These are phyloP conservation scores for Arrhamphus sclerolepis DNA, from an alignment of 2,797 vertebrate genomes.

Conservation along the genomic window DNA sequence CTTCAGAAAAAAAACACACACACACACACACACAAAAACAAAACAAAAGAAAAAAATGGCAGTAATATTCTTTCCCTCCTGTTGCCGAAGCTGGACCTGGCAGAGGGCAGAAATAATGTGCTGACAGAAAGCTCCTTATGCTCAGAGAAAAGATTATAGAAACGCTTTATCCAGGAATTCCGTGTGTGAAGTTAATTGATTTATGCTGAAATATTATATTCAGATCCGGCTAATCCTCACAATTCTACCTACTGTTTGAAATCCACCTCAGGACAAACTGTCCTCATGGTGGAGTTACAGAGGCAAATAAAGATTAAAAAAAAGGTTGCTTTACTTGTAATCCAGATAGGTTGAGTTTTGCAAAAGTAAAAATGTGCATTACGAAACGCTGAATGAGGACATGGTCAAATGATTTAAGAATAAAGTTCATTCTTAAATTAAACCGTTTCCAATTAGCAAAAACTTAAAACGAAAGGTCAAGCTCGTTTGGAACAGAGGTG, in stretches of 20 bases:
- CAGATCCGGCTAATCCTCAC: slow-evolving; percentile 66
- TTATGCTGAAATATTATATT: slow-evolving; percentile 77
- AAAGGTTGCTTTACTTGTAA: no score
- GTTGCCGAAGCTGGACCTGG: slow-evolving; percentile 56
- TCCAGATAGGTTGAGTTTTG: no score
- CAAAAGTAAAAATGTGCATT: no score
- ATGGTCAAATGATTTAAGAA: no score
- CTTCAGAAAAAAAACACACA: slow-evolving; percentile 36
- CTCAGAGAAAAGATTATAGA: slow-evolving; percentile 78
- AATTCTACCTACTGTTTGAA: slow-evolving; percentile 48
- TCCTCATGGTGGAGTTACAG: slow-evolving; percentile 36
- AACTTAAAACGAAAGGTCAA: no score
- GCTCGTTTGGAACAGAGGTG: no score
- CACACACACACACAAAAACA: no score
- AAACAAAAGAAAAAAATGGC: slow-evolving; percentile 5
- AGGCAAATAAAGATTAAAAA: slow-evolving; percentile 24
- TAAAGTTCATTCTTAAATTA: no score
- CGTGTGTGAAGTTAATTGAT: slow-evolving; percentile 77
- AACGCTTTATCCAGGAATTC: slow-evolving; percentile 77
- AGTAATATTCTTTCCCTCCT: slow-evolving; percentile 54
- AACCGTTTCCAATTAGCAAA: no score
- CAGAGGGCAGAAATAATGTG: slow-evolving; percentile 77
- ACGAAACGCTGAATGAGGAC: no score
- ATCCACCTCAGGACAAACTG: slow-evolving; percentile 53
- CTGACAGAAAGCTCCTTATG: slow-evolving; percentile 82